These are phyloP conservation scores for Drosophila subobscura DNA, from an alignment of 1,140 invertebrate species.

Conservation along the genomic window DNA sequence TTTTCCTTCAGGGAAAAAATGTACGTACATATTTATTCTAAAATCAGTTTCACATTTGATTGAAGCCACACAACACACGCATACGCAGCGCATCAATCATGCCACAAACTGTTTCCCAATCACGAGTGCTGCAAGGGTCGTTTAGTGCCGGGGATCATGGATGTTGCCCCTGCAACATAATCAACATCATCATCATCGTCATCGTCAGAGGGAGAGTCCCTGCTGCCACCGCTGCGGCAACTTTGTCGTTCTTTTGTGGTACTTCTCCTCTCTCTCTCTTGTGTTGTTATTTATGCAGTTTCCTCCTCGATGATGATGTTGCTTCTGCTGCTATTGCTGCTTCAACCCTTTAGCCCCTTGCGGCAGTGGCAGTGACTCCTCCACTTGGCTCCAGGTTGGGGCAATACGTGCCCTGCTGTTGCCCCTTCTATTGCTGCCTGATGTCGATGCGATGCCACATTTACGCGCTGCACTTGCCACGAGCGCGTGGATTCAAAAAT, in stretches of 20 bases:
- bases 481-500: constrained; percentile 60
- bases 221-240: constrained; percentile 3
- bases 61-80: constrained; percentile 11
- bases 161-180: constrained; percentile 51
- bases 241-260: constrained; percentile 25
- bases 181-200: constrained; percentile 57
- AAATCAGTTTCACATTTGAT: constrained; percentile 26
- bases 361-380: constrained; percentile 34
- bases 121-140: constrained; percentile 49
- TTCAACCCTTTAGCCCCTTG: constrained; percentile 65
- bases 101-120: constrained; percentile 50
- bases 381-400: constrained; percentile 18
- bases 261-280: not conserved
- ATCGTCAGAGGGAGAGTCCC: not conserved
- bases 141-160: constrained; percentile 38
- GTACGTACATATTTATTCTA: constrained; percentile 3
- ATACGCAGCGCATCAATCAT: constrained; percentile 56
- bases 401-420: constrained; percentile 46
- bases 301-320: constrained; percentile 9
- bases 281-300: constrained; percentile 62
- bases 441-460: constrained; percentile 50
- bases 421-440: constrained; percentile 6
- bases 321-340: constrained; percentile 18
- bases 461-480: constrained; percentile 71
- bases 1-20: not conserved